Evolutionary conservation across 35 echinoderm and acorn worm genomes (phyloP), one percentile per base, ranked within the genome.

Genomic region (Amphiura filiformis): DNA sequence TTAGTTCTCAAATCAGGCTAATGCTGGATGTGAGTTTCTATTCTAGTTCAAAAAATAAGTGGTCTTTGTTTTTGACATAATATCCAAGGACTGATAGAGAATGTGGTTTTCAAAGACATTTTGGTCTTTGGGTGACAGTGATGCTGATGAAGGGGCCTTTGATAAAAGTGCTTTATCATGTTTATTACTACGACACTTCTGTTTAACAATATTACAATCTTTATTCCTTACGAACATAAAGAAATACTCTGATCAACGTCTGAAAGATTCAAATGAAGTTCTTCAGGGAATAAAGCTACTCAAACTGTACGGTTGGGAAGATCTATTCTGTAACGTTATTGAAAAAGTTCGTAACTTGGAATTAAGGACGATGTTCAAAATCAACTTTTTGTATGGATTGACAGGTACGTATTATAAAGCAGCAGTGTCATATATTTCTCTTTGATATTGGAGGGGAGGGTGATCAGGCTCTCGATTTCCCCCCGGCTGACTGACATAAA

Each of bases 251-350:
- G 91, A 92, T 56, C 61, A 39, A 32, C 37, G 91, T 7, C 65
- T 92, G 17, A 92, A 92, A 44, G 36, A 88, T 38, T 82, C 84
- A 13, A 92, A 92, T 88, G 91, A 92, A 78, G 77, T 92, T 79
- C 39, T 92, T 1, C 84, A 87, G 77, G 91, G 91, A 14, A 92
- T 92, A 33, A 92, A 92, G 65, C 44, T 52, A 20, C 20, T 52
- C n/a, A n/a, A n/a, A n/a, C n/a, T n/a, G n/a, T n/a, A n/a, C n/a
- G n/a, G n/a, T n/a, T n/a, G n/a, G n/a, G 91, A 92, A 23, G 84
- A 92, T 20, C 82, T 92, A 15, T 92, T 92, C 81, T 84, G 78
- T 32, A 76, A 87, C 17, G 85, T 80, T 13, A 87, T 92, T 17
- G 39, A 80, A 38, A 56, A 81, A 34, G 85, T 35, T 44, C 52